Evolutionary conservation across 2,113 vertebrate species (phyloP).

Genomic region (Caretta caretta): DNA sequence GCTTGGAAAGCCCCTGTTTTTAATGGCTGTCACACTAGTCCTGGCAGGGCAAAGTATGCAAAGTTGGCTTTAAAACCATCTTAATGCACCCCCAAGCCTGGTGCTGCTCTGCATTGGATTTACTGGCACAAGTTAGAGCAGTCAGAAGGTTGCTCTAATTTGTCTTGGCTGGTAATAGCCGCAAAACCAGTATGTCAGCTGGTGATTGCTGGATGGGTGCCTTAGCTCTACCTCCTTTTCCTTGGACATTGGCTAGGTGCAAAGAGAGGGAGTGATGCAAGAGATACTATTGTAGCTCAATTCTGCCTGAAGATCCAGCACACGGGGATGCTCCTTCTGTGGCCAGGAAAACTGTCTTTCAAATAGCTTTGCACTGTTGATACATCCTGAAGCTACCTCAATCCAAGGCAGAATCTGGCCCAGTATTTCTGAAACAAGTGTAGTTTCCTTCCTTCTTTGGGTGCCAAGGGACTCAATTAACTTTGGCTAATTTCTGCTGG

Average conservation of each 20-base stretch:
- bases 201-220: no score
- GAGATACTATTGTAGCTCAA: no score
- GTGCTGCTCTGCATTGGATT: neutral
- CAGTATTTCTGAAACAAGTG: neutral
- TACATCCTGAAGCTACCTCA: neutral
- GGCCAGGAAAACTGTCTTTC: neutral
- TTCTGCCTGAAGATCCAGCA: no score
- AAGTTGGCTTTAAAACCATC: no score
- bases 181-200: neutral
- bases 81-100: neutral
- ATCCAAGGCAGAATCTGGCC: neutral
- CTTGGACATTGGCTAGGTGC: no score
- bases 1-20: neutral
- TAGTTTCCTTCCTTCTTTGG: neutral
- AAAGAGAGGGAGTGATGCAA: no score
- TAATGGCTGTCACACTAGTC: neutral
- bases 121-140: neutral
- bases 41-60: neutral
- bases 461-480: neutral
- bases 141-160: neutral
- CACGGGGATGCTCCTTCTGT: no score
- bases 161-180: neutral
- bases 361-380: neutral
- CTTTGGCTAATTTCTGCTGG: neutral
- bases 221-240: no score